These are phyloP conservation scores for Lampris incognitus DNA, from an alignment of 2,113 vertebrate species.

Conservation along the genomic window DNA sequence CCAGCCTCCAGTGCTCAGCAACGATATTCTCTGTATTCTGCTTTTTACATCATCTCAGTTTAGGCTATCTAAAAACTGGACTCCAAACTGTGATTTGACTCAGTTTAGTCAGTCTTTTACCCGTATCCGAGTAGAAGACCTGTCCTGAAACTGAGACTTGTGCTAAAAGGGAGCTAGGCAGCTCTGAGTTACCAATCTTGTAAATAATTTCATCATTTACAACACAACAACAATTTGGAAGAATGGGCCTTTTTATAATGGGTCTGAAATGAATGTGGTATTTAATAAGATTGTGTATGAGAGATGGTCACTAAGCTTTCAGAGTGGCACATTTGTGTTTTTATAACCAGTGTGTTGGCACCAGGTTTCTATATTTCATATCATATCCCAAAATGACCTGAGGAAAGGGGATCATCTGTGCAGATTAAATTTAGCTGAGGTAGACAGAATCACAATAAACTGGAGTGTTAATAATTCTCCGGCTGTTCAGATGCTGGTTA, in stretches of 20 bases:
- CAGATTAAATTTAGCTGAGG: constrained; percentile 38
- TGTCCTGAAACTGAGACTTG: too few relatives aligned
- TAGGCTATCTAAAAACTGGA: background rate
- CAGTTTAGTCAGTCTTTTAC: too few relatives aligned
- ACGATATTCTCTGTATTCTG: too few relatives aligned
- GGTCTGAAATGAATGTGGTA: background rate
- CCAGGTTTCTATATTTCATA: background rate
- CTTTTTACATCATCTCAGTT: background rate
- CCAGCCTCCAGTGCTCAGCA: too few relatives aligned
- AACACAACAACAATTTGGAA: constrained; percentile 16
- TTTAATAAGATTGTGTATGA: background rate
- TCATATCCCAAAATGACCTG: background rate
- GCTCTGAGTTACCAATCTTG: background rate
- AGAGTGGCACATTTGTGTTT: too few relatives aligned
- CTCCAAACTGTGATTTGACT: too few relatives aligned
- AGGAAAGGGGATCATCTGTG: constrained; percentile 6
- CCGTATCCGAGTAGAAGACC: too few relatives aligned
- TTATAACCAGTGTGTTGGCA: too few relatives aligned
- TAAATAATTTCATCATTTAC: background rate
- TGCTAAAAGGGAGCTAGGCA: too few relatives aligned
- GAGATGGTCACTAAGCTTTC: background rate
- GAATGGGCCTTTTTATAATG: background rate
- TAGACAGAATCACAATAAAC: constrained; percentile 43
- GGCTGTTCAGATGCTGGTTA: background rate
- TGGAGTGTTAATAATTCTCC: constrained; percentile 23